These are phyloP conservation scores for Dolichomitus sp. DNA, from an alignment of 2,888 invertebrate species.

Conservation along the genomic window DNA sequence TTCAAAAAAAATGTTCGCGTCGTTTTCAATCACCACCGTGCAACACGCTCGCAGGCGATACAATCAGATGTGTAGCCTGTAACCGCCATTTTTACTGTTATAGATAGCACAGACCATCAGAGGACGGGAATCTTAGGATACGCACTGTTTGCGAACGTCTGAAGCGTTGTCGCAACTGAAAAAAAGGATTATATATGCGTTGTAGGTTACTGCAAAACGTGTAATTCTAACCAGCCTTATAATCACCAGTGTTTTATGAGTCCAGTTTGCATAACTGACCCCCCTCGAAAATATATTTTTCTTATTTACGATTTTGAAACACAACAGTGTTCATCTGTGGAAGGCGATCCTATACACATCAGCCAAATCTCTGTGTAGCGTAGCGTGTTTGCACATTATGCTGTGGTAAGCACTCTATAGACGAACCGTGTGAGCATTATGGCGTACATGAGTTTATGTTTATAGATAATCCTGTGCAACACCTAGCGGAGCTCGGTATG, in stretches of 20 bases:
- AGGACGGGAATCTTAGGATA: not conserved
- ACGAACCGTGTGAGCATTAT: not conserved
- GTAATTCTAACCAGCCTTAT: slow-evolving; percentile 1
- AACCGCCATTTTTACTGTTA: slow-evolving; percentile 21
- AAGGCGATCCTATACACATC: slow-evolving; percentile 4
- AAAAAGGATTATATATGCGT: slow-evolving; percentile 19
- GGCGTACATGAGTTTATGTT: slow-evolving; percentile 9
- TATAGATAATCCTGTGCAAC: slow-evolving; percentile 56
- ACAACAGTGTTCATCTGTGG: slow-evolving; percentile 42
- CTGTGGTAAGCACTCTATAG: not conserved
- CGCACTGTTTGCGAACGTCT: not conserved
- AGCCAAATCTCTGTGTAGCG: slow-evolving; percentile 17
- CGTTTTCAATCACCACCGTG: not conserved
- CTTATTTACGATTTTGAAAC: slow-evolving; percentile 64
- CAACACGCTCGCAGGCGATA: not conserved
- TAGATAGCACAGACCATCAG: too few relatives aligned
- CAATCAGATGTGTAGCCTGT: not conserved
- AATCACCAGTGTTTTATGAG: slow-evolving; percentile 21
- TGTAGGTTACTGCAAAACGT: slow-evolving; percentile 10
- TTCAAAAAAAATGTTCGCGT: not conserved
- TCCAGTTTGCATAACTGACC: not conserved
- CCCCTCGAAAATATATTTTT: slow-evolving; percentile 13
- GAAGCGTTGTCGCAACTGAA: not conserved
- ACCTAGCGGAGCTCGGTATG: slow-evolving; percentile 53
- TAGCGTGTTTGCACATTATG: slow-evolving; percentile 9